phyloP scores from a whole-genome alignment of 2,888 invertebrate genomes.

The Papilio demoleus region DNA sequence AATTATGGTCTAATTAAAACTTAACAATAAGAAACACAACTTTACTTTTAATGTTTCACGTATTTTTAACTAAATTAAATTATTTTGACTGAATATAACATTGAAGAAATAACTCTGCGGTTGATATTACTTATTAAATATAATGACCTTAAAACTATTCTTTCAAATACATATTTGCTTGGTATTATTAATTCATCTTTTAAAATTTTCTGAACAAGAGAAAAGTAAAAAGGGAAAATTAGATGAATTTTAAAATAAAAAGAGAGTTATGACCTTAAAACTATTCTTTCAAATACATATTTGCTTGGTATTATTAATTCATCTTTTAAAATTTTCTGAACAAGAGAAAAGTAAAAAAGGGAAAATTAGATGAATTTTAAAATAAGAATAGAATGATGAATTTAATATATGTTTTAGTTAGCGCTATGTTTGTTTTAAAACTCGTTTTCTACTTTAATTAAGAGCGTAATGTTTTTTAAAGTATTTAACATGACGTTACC shows the following conservation, averaged over 20 bases:
- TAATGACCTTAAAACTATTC: no score
- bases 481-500: background rate
- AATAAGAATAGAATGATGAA: background rate
- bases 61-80: background rate
- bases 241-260: no score
- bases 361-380: background rate
- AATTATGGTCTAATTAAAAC: background rate
- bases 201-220: no score
- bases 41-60: background rate
- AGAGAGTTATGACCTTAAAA: background rate
- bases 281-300: background rate
- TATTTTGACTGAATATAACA: background rate
- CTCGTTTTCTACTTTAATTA: slow-evolving; percentile 5
- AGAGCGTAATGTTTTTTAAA: background rate
- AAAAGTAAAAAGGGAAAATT: no score
- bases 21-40: background rate
- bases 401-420: background rate
- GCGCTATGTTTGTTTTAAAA: background rate
- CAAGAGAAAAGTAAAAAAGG: background rate
- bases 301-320: background rate
- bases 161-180: no score
- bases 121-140: background rate
- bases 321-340: no score
- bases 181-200: no score
- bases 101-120: background rate